Evolutionary conservation across 2,888 invertebrate genomes (phyloP).

Genomic region (Smittia sp.): DNA sequence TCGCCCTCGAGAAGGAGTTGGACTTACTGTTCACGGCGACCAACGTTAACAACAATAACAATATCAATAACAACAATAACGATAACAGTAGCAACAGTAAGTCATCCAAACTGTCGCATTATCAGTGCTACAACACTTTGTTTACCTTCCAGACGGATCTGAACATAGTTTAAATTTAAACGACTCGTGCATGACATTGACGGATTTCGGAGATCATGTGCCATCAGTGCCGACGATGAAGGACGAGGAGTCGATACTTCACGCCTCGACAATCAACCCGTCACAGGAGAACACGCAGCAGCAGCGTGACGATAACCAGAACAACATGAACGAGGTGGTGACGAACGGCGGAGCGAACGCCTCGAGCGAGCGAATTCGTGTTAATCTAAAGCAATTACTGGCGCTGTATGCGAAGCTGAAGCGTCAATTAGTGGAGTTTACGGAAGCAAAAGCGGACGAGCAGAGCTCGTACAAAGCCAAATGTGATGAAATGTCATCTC

Average conservation of each 20-base stretch:
- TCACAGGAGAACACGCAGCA: neutral
- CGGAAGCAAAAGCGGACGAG: constrained; percentile 32
- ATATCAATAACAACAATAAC: constrained; percentile 33
- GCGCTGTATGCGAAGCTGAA: constrained; percentile 37
- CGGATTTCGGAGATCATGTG: constrained; percentile 16
- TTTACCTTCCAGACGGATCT: constrained; percentile 38
- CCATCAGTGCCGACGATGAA: constrained; percentile 18
- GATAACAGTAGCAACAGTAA: constrained; percentile 31
- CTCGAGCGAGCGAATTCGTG: constrained; percentile 19
- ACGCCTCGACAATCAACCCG: neutral
- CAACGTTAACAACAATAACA: constrained; percentile 34
- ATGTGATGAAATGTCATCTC: constrained; percentile 41
- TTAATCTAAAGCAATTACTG: constrained; percentile 39
- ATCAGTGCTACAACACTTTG: neutral
- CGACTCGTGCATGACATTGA: constrained; percentile 27
- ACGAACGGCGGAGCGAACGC: neutral
- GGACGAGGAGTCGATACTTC: constrained; percentile 22
- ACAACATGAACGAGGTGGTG: constrained; percentile 17
- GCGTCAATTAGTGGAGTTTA: constrained; percentile 38
- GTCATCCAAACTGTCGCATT: neutral
- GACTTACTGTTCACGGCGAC: constrained; percentile 27
- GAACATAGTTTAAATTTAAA: constrained; percentile 39
- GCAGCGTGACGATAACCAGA: constrained; percentile 24
- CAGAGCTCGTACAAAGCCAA: constrained; percentile 35
- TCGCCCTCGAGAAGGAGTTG: constrained; percentile 39